Percentiles rank a stretch among this genome's conserved stretches.
These are phyloP conservation scores for Drosophila asahinai DNA, from an alignment of 1,140 invertebrate species.

Conservation along the genomic window DNA sequence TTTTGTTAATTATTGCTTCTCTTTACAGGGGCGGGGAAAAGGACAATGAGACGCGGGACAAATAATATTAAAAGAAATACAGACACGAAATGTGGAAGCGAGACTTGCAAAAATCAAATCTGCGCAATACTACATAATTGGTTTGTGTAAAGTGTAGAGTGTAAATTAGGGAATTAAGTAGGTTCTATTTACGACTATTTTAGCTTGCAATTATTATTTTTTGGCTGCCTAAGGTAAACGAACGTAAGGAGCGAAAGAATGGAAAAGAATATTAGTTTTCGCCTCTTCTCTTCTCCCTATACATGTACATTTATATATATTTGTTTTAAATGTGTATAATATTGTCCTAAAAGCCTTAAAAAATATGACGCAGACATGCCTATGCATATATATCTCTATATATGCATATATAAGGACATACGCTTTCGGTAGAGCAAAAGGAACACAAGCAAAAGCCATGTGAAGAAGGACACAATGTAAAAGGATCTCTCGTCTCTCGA, in stretches of 20 bases:
- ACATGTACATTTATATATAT: conserved; percentile 38
- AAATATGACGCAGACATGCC: conserved; percentile 58
- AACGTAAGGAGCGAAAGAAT: conserved; percentile 17
- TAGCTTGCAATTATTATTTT: conserved; percentile 37
- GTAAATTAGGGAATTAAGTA: conserved; percentile 59
- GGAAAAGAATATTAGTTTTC: too few relatives aligned
- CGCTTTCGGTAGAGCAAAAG: conserved; percentile 69
- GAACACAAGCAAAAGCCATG: conserved; percentile 78
- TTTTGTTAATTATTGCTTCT: conserved; percentile 41
- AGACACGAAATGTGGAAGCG: conserved; percentile 50
- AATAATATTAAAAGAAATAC: conserved; percentile 46
- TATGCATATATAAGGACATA: conserved; percentile 45
- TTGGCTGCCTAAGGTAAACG: conserved; percentile 52
- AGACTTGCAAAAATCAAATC: conserved; percentile 79
- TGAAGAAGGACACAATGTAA: conserved; percentile 54
- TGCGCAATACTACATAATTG: conserved; percentile 67
- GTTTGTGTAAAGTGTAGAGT: conserved; percentile 40
- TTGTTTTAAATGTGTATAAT: conserved; percentile 67
- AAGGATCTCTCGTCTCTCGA: conserved; percentile 24
- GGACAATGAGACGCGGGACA: conserved; percentile 17
- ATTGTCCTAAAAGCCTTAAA: conserved; percentile 81
- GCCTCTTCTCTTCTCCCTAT: conserved; percentile 30
- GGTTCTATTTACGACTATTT: conserved; percentile 42
- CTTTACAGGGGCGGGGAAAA: conserved; percentile 1
- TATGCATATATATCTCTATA: conserved; percentile 18